These are phyloP conservation scores for Oryzias dopingdopingensis DNA, from an alignment of 2,797 vertebrate genomes.

Conservation along the genomic window DNA sequence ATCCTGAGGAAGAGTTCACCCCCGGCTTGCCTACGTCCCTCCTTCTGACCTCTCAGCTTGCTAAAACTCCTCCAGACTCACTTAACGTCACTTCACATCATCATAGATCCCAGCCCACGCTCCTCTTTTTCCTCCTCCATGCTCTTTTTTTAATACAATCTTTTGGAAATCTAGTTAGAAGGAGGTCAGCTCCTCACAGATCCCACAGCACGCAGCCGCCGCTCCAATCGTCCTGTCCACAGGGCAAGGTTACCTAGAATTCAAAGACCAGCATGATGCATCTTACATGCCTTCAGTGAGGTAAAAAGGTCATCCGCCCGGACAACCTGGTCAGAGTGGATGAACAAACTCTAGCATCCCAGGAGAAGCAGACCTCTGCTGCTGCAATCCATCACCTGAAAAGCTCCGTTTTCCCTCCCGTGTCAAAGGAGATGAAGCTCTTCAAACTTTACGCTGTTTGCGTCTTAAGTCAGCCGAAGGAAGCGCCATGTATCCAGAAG, in stretches of 20 bases:
- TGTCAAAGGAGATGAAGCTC: neutral
- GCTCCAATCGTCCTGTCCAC: conserved; percentile 48
- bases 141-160: conserved; percentile 2
- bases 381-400: conserved; percentile 25
- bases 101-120: conserved; percentile 7
- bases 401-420: neutral
- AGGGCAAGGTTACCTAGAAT: conserved; percentile 58
- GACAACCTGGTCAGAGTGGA: conserved; percentile 23
- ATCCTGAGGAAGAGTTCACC: conserved; percentile 35
- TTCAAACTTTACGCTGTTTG: no score
- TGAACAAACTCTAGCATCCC: conserved; percentile 20
- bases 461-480: no score
- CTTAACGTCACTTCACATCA: conserved; percentile 50
- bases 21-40: conserved; percentile 29
- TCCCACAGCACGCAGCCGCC: conserved; percentile 35
- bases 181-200: conserved; percentile 32
- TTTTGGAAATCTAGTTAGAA: neutral
- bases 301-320: conserved; percentile 61
- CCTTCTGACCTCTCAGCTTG: conserved; percentile 22
- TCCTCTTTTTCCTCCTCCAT: conserved; percentile 4
- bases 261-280: conserved; percentile 64
- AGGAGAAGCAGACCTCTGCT: conserved; percentile 12
- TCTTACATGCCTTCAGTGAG: conserved; percentile 41
- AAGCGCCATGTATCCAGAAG: no score
- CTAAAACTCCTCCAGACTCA: conserved; percentile 34